Evolutionary conservation across 2,797 vertebrate species (phyloP).

Genomic region (Arrhamphus sclerolepis): DNA sequence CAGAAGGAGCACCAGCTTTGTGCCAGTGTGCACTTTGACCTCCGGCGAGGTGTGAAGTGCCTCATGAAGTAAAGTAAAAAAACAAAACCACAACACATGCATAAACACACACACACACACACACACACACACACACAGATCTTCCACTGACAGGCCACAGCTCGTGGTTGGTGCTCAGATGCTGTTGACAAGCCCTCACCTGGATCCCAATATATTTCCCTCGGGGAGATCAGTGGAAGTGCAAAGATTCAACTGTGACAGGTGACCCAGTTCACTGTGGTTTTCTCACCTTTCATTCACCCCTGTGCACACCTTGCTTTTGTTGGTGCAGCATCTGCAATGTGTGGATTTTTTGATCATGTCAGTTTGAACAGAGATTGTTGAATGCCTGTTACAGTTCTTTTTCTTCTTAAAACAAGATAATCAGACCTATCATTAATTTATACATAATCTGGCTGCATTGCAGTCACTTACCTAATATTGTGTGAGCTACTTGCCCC

Average conservation of each 20-base stretch:
- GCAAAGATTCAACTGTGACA: conserved; percentile 54
- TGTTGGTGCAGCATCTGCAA: conserved; percentile 11
- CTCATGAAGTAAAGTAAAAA: conserved; percentile 44
- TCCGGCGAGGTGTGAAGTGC: conserved; percentile 65
- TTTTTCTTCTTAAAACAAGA: not conserved
- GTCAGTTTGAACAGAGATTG: conserved; percentile 33
- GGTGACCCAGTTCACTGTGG: conserved; percentile 65
- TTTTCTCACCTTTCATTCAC: conserved; percentile 64
- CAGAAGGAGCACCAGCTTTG: conserved; percentile 40
- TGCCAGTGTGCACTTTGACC: conserved; percentile 56
- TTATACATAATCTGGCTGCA: no score
- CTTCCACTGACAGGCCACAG: conserved; percentile 47
- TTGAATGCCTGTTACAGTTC: not conserved
- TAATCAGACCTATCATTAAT: no score
- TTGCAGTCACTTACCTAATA: not conserved
- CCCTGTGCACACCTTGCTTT: conserved; percentile 22
- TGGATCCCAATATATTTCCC: conserved; percentile 56
- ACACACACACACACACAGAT: conserved; percentile 23
- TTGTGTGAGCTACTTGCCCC: not conserved
- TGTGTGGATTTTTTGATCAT: conserved; percentile 27
- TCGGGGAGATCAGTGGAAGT: conserved; percentile 48
- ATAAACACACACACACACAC: not conserved
- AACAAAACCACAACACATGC: conserved; percentile 16
- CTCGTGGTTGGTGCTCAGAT: conserved; percentile 37
- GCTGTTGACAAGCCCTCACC: conserved; percentile 70